Evolutionary conservation across 2,888 invertebrate genomes (phyloP).

Genomic region (Sesamia inferens): DNA sequence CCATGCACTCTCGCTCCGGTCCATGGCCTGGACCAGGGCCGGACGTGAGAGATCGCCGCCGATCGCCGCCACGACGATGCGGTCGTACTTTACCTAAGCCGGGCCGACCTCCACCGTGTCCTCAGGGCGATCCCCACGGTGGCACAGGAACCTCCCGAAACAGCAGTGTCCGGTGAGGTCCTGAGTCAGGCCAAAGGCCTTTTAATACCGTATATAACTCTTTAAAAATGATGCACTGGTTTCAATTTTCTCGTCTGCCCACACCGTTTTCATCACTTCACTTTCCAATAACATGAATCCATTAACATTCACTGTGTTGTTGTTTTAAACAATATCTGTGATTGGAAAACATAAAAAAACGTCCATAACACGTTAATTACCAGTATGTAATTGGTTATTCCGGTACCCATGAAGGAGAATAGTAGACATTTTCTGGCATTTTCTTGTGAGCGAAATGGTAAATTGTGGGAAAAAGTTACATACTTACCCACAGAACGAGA

Average conservation of each 20-base stretch:
- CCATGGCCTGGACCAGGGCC: too few relatives aligned
- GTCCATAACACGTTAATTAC: constrained; percentile 22
- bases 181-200: too few relatives aligned
- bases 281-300: constrained; percentile 8
- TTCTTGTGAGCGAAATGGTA: constrained; percentile 8
- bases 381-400: background rate
- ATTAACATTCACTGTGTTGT: constrained; percentile 5
- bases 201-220: background rate
- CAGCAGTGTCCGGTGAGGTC: too few relatives aligned
- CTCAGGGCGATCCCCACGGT: too few relatives aligned
- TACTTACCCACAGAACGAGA: too few relatives aligned
- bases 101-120: too few relatives aligned
- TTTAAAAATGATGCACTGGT: background rate
- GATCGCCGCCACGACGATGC: too few relatives aligned
- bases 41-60: too few relatives aligned
- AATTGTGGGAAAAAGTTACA: background rate
- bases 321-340: constrained; percentile 12
- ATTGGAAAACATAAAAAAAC: constrained; percentile 21
- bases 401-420: constrained; percentile 1
- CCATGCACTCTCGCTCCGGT: too few relatives aligned
- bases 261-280: background rate
- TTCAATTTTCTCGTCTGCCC: background rate
- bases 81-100: too few relatives aligned
- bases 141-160: too few relatives aligned
- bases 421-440: background rate